These are phyloP conservation scores for Melipona quadrifasciata DNA, from an alignment of 1,140 invertebrate species.

Conservation along the genomic window DNA sequence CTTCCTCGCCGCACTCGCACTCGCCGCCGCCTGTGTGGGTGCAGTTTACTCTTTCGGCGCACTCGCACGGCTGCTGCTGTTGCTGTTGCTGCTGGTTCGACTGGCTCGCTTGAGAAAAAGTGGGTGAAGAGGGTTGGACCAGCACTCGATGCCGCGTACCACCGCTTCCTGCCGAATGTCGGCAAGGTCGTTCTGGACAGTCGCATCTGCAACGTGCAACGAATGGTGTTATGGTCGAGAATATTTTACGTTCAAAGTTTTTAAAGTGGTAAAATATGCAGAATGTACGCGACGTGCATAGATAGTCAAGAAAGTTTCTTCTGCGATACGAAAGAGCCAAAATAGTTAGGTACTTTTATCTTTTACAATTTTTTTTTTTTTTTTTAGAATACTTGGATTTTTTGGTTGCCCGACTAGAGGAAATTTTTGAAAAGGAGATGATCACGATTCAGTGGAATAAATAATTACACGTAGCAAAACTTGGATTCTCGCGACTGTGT, in stretches of 20 bases:
- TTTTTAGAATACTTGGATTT: neutral
- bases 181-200: constrained; percentile 73
- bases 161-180: constrained; percentile 55
- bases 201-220: constrained; percentile 70
- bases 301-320: neutral
- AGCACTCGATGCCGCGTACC: constrained; percentile 57
- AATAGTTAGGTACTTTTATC: too few relatives aligned
- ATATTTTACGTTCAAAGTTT: neutral
- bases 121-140: constrained; percentile 50
- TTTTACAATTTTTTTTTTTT: too few relatives aligned
- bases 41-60: constrained; percentile 66
- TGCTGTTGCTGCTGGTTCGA: constrained; percentile 48
- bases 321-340: neutral
- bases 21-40: constrained; percentile 59
- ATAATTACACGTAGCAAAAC: neutral
- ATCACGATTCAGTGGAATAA: neutral
- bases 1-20: constrained; percentile 73
- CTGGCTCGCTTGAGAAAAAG: constrained; percentile 37
- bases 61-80: constrained; percentile 62
- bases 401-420: neutral
- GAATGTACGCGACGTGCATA: neutral
- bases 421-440: neutral
- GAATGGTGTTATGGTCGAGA: neutral
- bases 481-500: neutral
- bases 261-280: neutral